These are phyloP conservation scores for Muschampia plurimacula DNA, from an alignment of 2,888 invertebrate genomes.

Conservation along the genomic window DNA sequence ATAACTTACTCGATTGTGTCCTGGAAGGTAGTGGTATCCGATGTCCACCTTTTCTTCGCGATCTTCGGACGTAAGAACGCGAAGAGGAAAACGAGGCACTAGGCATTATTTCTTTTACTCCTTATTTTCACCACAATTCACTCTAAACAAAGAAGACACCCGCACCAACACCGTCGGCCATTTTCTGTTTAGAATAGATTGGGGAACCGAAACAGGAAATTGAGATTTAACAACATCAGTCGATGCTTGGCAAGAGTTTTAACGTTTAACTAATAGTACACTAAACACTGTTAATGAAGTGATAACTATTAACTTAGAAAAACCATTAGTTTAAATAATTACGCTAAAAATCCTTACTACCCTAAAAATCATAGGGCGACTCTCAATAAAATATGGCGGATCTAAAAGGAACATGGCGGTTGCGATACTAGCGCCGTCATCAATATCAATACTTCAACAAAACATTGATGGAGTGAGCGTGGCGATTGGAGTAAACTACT, in stretches of 20 bases:
- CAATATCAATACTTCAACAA: slow-evolving; percentile 57
- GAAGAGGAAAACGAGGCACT: slow-evolving; percentile 97
- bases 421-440: slow-evolving; percentile 64
- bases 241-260: slow-evolving; percentile 55
- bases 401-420: slow-evolving; percentile 74
- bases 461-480: slow-evolving; percentile 18
- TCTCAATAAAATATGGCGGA: slow-evolving; percentile 83
- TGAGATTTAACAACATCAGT: slow-evolving; percentile 70
- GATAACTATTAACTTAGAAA: slow-evolving; percentile 71
- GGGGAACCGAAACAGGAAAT: slow-evolving; percentile 79
- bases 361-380: slow-evolving; percentile 76
- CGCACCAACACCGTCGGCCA: slow-evolving; percentile 93
- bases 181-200: slow-evolving; percentile 90
- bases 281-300: slow-evolving; percentile 73
- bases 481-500: background rate
- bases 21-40: slow-evolving; percentile 93
- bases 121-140: slow-evolving; percentile 84
- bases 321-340: slow-evolving; percentile 75
- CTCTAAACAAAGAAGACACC: slow-evolving; percentile 94
- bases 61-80: slow-evolving; percentile 96
- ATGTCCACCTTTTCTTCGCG: slow-evolving; percentile 96
- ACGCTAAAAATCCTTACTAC: slow-evolving; percentile 71
- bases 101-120: slow-evolving; percentile 91
- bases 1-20: slow-evolving; percentile 92
- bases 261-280: slow-evolving; percentile 63